Conservation (phyloP, 2,888 invertebrate genomes). For the Drosophila diplacantha region DNA sequence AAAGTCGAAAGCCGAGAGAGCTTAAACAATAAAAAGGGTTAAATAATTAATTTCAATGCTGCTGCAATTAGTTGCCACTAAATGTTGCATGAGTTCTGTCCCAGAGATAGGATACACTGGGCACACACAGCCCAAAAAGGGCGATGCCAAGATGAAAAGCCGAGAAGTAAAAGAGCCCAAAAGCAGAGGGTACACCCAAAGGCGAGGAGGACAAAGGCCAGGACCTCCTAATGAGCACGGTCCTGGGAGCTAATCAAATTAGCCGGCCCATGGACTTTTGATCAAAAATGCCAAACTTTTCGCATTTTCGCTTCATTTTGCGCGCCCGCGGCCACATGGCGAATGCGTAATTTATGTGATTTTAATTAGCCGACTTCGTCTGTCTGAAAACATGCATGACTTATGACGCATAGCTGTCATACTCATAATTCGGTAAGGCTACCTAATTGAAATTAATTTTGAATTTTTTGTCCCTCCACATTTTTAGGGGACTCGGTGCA, state of each 20-base stretch:
- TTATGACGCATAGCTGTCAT: constrained; percentile 70
- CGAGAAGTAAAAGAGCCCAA: constrained; percentile 3
- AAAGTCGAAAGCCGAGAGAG: constrained; percentile 35
- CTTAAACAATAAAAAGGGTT: constrained; percentile 74
- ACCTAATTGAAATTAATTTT: constrained; percentile 73
- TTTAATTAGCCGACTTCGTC: constrained; percentile 59
- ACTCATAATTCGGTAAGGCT: constrained; percentile 55
- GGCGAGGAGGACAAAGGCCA: constrained; percentile 40
- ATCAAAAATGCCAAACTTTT: constrained; percentile 56
- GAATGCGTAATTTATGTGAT: constrained; percentile 66
- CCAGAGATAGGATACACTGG: constrained; percentile 35
- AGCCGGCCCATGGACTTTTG: constrained; percentile 59
- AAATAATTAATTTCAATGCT: constrained; percentile 74
- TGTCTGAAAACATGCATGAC: constrained; percentile 37
- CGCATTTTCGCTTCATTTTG: constrained; percentile 44
- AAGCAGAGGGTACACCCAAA: constrained; percentile 24
- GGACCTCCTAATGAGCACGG: constrained; percentile 63
- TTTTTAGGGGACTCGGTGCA: neutral
- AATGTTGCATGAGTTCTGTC: constrained; percentile 71
- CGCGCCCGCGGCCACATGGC: constrained; percentile 55
- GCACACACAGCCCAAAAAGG: constrained; percentile 11
- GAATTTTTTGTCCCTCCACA: constrained; percentile 50
- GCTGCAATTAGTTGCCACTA: constrained; percentile 72
- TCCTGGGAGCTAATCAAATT: constrained; percentile 68
- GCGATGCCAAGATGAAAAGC: constrained; percentile 23